Evolutionary conservation across 2,888 invertebrate species (phyloP), one percentile per base, ranked within the genome.

Genomic region (Camponotus fellah): DNA sequence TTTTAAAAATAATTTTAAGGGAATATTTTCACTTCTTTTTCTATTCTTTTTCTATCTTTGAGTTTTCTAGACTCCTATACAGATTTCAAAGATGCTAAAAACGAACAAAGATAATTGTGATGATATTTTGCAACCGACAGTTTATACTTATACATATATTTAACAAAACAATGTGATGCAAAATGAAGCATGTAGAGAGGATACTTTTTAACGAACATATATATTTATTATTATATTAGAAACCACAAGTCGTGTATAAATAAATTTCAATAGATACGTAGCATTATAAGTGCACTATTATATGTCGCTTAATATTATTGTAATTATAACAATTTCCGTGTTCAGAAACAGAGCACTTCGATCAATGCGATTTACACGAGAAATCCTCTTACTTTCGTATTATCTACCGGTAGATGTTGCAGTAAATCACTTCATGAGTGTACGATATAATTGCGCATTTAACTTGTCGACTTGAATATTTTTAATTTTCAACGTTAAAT

Each of bases 301-400:
- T 40, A 40, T 56, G 8, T 9, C 10, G 14, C 43, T 21, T 77
- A 68, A 58, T 68, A 56, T 77, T 10, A 76, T 77, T 14, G 40
- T 9, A 32, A 68, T 68, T 68, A n/a, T 66, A 77, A 76, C 9
- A 77, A 6, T 56, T 77, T 77, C 68, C 68, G 66, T 53, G 12
- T 46, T 34, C 21, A 32, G 49, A 64, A n/a, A 34, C 12, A 21
- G 43, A 34, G 14, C 53, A 0, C 21, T 49, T 21, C 34, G 53
- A 32, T 32, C 32, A n/a, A 37, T 6, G 58, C 17, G 17, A 43
- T 12, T 74, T 12, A 40, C 32, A n/a, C 26, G 40, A 77, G 32
- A 68, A 68, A 26, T n/a, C 68, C 77, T 77, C 77, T 77, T 68
- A 68, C 77, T 77, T 77, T 68, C 58, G 14, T 56, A 26, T 26